phyloP scores from a whole-genome alignment of 1,140 invertebrate genomes.

The Samia ricini region DNA sequence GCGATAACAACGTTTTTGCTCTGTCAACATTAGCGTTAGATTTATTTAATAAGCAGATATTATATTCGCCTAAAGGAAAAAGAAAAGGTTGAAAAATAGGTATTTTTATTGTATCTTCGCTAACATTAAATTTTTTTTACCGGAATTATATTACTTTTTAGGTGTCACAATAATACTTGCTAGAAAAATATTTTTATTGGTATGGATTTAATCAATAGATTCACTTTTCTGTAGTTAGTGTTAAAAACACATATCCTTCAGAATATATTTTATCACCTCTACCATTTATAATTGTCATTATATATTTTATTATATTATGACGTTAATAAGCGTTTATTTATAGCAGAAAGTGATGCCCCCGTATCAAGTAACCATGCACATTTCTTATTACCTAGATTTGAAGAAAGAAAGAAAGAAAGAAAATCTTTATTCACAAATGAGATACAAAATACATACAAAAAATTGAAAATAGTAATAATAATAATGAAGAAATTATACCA shows the following conservation, averaged over 20 bases:
- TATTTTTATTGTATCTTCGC: conserved; percentile 9
- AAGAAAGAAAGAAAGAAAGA: too few relatives aligned
- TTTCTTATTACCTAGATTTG: background rate
- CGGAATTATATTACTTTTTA: conserved; percentile 14
- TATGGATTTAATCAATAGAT: conserved; percentile 9
- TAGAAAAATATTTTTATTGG: conserved; percentile 13
- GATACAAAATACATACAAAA: too few relatives aligned
- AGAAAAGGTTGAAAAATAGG: conserved; percentile 4
- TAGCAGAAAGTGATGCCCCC: background rate
- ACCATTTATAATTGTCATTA: background rate
- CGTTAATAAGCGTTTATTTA: background rate
- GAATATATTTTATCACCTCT: background rate
- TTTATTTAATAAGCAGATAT: conserved; percentile 15
- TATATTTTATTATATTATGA: background rate
- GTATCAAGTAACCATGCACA: background rate
- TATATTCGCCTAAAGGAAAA: conserved; percentile 11
- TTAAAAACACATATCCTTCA: background rate
- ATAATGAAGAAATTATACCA: too few relatives aligned
- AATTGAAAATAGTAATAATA: too few relatives aligned
- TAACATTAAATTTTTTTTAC: conserved; percentile 21
- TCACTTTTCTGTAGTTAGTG: conserved; percentile 15
- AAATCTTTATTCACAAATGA: too few relatives aligned
- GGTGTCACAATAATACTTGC: conserved; percentile 9
- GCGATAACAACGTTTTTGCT: conserved; percentile 2
- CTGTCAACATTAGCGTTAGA: background rate